Evolutionary conservation across 2,797 vertebrate species (phyloP), one percentile per base, ranked within the genome.

Genomic region (Pipistrellus nathusii): DNA sequence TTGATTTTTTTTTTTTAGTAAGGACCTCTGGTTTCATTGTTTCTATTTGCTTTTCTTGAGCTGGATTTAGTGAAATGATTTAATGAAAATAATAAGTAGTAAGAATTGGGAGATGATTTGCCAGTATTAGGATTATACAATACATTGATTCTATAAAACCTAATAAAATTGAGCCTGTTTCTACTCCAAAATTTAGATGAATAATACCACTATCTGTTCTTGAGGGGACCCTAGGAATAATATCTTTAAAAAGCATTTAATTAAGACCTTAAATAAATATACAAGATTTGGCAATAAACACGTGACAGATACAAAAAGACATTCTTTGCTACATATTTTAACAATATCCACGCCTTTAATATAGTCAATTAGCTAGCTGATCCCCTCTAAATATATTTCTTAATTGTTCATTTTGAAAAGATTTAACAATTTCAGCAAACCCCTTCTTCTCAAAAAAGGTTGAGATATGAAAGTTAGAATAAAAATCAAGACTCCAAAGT

Each of bases 241-340:
- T 77, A 62, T 46, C 44, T 72, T 75, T 66, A 27, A 57, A 71
- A 71, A 78, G 0, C 1, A 57, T 30, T 82, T 82, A 41, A 77
- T 55, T 25, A 87, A 72, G 2, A 11, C 46, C 20, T 82, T 48
- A 81, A 88, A 66, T 35, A 91, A 62, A 64, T 12, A 57, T 2
- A 66, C 0, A 75, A 27, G 7, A 62, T 38, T 81, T 77, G 21
- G 4, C 14, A 44, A 81, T 8, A 72, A 82, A 44, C n/a, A 72
- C 32, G 11, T 5, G 30, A 73, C 23, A 68, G 2, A 14, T 30
- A 35, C 1, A 32, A 91, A 76, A 86, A 38, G 9, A 10, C 1
- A 68, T 85, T 86, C 8, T 25, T 87, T 80, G 20, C 20, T 32
- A 69, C 25, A 82, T 75, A 91, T 46, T 53, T 93, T 73, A 81